Evolutionary conservation across 2,797 vertebrate genomes (phyloP).

Genomic region (Bradypodion pumilum): DNA sequence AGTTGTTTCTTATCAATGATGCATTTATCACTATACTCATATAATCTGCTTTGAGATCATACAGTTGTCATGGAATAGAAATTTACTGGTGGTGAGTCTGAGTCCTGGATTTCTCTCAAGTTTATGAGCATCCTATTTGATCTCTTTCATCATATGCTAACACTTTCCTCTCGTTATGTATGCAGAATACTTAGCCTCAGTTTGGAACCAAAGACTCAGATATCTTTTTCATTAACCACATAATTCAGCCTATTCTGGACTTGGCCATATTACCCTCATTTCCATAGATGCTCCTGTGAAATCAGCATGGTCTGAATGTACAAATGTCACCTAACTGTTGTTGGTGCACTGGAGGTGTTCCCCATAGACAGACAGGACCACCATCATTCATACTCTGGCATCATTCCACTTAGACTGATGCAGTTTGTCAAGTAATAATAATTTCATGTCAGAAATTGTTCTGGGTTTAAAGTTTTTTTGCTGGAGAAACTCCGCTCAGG

Average conservation of each 20-base stretch:
- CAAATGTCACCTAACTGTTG: neutral
- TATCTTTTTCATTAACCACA: neutral
- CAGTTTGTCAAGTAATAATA: neutral
- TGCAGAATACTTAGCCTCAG: neutral
- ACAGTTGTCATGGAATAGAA: neutral
- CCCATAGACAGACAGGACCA: neutral
- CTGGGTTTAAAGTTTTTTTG: too few relatives aligned
- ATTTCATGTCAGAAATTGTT: too few relatives aligned
- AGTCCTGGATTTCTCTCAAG: neutral
- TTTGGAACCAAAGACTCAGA: neutral
- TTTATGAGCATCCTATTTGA: neutral
- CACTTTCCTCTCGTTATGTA: neutral
- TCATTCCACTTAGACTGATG: neutral
- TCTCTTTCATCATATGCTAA: neutral
- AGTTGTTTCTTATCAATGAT: constrained; percentile 31
- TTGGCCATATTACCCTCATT: neutral
- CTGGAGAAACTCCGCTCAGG: too few relatives aligned
- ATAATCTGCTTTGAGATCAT: neutral
- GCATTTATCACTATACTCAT: neutral
- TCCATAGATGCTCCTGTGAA: neutral
- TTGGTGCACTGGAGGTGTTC: neutral
- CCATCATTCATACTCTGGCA: neutral
- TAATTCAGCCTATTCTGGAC: neutral
- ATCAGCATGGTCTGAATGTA: neutral
- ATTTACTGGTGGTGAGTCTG: neutral